These are phyloP conservation scores for Spilogale gracilis DNA, from an alignment of 2,113 vertebrate species.

Conservation along the genomic window DNA sequence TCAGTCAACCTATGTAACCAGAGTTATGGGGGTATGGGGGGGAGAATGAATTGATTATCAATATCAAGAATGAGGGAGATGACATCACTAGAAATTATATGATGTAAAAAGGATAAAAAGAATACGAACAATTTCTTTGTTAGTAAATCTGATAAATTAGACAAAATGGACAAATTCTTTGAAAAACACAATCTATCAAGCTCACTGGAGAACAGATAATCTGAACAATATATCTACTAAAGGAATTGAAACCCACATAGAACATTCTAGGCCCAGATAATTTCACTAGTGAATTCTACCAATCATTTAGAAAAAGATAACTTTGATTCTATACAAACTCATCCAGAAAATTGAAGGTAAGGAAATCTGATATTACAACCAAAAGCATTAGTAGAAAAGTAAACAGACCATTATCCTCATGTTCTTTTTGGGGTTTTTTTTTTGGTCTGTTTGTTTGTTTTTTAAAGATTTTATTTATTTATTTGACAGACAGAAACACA, in stretches of 20 bases:
- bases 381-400: background rate
- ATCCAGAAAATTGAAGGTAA: background rate
- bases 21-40: no score
- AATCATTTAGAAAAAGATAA: background rate
- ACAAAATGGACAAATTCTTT: background rate
- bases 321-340: background rate
- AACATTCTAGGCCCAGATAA: background rate
- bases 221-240: background rate
- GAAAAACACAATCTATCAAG: background rate
- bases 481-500: no score
- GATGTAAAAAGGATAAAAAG: background rate
- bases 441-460: no score
- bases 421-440: background rate
- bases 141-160: background rate
- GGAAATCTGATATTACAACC: background rate
- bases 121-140: background rate
- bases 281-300: background rate
- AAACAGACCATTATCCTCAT: background rate
- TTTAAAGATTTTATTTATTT: no score
- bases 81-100: background rate
- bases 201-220: background rate
- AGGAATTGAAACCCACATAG: background rate
- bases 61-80: background rate
- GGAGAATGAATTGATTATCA: background rate
- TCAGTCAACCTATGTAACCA: background rate